Base-by-base conservation (phyloP, 2,888 invertebrate genomes). In the Mylabris sibirica region DNA sequence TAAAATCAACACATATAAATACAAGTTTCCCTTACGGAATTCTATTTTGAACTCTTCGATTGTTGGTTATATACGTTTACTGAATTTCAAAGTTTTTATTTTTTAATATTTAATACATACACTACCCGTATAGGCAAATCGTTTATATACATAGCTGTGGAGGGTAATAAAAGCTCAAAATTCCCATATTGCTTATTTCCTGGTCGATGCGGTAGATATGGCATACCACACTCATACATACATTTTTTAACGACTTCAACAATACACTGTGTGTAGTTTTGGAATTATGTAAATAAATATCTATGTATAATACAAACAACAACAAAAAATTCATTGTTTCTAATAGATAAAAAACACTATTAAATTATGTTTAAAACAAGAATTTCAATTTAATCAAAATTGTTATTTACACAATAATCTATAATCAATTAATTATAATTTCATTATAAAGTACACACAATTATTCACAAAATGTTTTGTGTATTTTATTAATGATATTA, bases 131-230 rank as follows among this genome's bases (percentile, higher is more conserved):
- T 44, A 44, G 17, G 44, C 44, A 17, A 44, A 44, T 17, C 44
- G n/a, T 44, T 44, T 44, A 44, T 44, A 44, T 44, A 8, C n/a
- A 44, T 44, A n/a, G 44, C 17, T 44, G n/a, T 44, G 5, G 14
- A 57, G 24, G 9, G 53, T 24, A 24, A n/a, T 26, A 26, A 57
- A 5, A 11, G 57, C 26, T 26, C 57, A 24, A 24, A 24, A 57
- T 26, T 26, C 26, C 26, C 26, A 26, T 57, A 26, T 57, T 57
- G 14, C 24, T 57, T 57, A 57, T 5, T 57, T 57, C 57, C 57
- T 24, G 57, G 4, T 57, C 22, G 26, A 57, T 57, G 57, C 14
- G 57, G 57, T 30, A 53, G 53, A 53, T 53, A 53, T 53, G 53
- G 53, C 24, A 53, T 24, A 24, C 53, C 24, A 12, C 12, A 53